Evolutionary conservation across 1,140 invertebrate species (phyloP).

Genomic region (Scaptomyza graminum): DNA sequence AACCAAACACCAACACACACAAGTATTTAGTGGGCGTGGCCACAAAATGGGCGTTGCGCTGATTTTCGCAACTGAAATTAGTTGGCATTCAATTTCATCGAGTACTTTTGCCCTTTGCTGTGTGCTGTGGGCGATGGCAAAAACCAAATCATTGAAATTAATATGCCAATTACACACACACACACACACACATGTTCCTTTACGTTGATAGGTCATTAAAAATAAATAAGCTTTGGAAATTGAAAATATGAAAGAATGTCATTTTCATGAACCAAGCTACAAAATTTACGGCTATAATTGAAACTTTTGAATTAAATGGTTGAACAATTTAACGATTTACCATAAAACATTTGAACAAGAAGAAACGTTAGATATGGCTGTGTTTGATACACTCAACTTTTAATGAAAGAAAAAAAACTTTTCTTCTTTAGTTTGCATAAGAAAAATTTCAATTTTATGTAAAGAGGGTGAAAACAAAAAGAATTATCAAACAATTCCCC

Average conservation of each 20-base stretch:
- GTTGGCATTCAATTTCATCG: constrained; percentile 17
- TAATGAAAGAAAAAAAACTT: too few relatives aligned
- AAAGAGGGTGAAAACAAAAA: too few relatives aligned
- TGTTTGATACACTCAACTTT: too few relatives aligned
- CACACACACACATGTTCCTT: neutral
- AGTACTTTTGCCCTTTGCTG: too few relatives aligned
- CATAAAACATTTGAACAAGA: too few relatives aligned
- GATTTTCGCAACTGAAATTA: constrained; percentile 16
- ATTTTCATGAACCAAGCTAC: neutral
- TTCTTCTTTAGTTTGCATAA: too few relatives aligned
- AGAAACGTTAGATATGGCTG: too few relatives aligned
- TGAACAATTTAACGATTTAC: too few relatives aligned
- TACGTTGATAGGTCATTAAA: constrained; percentile 2
- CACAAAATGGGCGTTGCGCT: neutral
- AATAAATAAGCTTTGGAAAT: constrained; percentile 10
- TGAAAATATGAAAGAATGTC: neutral
- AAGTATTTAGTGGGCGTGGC: constrained; percentile 9
- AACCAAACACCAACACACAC: too few relatives aligned
- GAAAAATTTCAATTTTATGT: too few relatives aligned
- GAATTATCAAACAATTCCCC: too few relatives aligned
- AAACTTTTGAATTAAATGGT: too few relatives aligned
- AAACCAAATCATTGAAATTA: constrained; percentile 9
- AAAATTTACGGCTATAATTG: neutral
- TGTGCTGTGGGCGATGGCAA: neutral
- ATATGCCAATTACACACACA: constrained; percentile 6